Evolutionary conservation across 1,140 invertebrate genomes (phyloP).

Genomic region (Mercenaria mercenaria): DNA sequence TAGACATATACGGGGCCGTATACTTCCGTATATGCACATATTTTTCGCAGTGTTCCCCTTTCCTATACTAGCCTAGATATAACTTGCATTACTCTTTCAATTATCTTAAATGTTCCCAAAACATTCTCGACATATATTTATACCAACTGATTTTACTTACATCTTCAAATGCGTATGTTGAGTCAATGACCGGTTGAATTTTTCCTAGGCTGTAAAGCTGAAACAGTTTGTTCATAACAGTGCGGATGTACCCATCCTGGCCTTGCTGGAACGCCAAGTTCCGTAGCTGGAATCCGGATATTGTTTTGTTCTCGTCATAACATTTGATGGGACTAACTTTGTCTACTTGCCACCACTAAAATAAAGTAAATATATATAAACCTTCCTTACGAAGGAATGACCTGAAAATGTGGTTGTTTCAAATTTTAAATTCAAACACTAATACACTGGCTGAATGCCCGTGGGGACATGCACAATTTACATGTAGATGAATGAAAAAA

Average conservation of each 20-base stretch:
- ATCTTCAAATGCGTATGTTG: constrained; percentile 94
- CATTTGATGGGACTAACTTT: constrained; percentile 95
- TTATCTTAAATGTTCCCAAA: too few relatives aligned
- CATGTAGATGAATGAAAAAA: too few relatives aligned
- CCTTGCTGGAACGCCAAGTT: constrained; percentile 94
- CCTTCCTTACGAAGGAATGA: too few relatives aligned
- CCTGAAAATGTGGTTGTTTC: background rate
- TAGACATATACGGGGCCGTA: too few relatives aligned
- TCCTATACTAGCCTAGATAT: too few relatives aligned
- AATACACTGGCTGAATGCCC: background rate
- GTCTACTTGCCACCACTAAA: constrained; percentile 95
- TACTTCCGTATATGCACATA: too few relatives aligned
- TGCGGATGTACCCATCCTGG: constrained; percentile 90
- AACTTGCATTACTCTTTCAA: too few relatives aligned
- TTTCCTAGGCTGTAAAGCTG: constrained; percentile 91
- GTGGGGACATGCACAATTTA: too few relatives aligned
- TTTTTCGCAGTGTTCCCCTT: too few relatives aligned
- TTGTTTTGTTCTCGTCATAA: constrained; percentile 95
- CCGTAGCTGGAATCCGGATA: constrained; percentile 94
- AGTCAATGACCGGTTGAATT: constrained; percentile 94
- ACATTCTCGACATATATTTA: too few relatives aligned
- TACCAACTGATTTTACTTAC: too few relatives aligned
- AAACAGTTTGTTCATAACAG: constrained; percentile 91
- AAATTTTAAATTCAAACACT: background rate
- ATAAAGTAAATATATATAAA: constrained; percentile 53